These are phyloP conservation scores for Budorcas taxicolor DNA, from an alignment of 2,113 vertebrate species.

Conservation along the genomic window DNA sequence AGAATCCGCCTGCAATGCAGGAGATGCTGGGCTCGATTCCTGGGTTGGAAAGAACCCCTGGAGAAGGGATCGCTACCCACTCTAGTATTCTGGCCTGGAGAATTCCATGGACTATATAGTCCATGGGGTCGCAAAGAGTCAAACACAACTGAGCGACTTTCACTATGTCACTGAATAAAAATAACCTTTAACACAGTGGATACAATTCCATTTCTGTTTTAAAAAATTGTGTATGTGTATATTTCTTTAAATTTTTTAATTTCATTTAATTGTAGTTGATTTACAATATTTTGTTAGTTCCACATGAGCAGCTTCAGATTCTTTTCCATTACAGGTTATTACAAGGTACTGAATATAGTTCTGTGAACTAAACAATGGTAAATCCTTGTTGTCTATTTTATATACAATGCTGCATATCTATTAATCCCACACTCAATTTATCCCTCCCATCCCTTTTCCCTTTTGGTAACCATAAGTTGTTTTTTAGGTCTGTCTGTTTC, in stretches of 20 bases:
- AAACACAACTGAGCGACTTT: accelerated
- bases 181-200: neutral
- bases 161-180: neutral
- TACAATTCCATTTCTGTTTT: neutral
- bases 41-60: neutral
- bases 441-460: neutral
- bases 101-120: neutral
- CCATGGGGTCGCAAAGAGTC: neutral
- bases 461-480: neutral
- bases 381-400: neutral
- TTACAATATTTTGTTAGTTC: neutral
- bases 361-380: neutral
- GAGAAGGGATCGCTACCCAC: neutral
- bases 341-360: neutral
- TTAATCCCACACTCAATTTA: neutral
- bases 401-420: neutral
- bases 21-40: neutral
- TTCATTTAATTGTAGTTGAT: neutral
- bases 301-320: neutral
- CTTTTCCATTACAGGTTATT: neutral
- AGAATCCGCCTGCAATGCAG: neutral
- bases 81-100: neutral
- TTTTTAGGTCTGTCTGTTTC: neutral
- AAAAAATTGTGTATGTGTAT: neutral
- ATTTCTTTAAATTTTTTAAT: neutral